These are phyloP conservation scores for Smittia aterrima DNA, from an alignment of 2,888 invertebrate species.

Conservation along the genomic window DNA sequence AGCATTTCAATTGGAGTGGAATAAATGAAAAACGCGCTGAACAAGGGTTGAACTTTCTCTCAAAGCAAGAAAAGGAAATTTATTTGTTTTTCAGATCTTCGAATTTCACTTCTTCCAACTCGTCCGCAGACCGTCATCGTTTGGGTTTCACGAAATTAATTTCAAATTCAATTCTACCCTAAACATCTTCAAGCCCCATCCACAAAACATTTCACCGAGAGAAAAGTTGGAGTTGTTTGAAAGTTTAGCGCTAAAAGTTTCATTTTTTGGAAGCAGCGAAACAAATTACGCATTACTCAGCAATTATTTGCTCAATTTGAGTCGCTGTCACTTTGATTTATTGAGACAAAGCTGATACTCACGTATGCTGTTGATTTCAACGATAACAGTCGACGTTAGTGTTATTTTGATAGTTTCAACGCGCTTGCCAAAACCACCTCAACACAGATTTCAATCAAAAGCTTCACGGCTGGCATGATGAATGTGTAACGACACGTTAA, in stretches of 20 bases:
- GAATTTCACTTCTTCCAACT: background rate
- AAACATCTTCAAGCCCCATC: background rate
- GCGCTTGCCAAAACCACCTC: too few species aligned
- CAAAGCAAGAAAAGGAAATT: too few species aligned
- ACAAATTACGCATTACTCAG: background rate
- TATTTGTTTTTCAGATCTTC: too few species aligned
- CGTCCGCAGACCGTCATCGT: conserved; percentile 8
- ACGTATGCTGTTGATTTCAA: too few species aligned
- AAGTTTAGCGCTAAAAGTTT: too few species aligned
- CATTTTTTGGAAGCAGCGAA: too few species aligned
- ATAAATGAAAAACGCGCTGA: background rate
- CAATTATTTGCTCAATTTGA: background rate
- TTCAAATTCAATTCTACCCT: conserved; percentile 7
- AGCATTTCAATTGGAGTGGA: conserved; percentile 7
- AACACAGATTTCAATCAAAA: background rate
- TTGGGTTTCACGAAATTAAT: conserved; percentile 11
- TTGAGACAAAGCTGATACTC: too few species aligned
- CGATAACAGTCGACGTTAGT: too few species aligned
- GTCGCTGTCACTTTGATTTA: too few species aligned
- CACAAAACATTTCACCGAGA: background rate
- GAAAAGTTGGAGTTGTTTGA: background rate
- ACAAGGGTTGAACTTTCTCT: background rate
- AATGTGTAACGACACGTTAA: conserved; percentile 29
- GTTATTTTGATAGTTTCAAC: too few species aligned
- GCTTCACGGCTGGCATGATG: background rate